Conservation (phyloP, 2,888 invertebrate species). For the Dicycla oo region DNA sequence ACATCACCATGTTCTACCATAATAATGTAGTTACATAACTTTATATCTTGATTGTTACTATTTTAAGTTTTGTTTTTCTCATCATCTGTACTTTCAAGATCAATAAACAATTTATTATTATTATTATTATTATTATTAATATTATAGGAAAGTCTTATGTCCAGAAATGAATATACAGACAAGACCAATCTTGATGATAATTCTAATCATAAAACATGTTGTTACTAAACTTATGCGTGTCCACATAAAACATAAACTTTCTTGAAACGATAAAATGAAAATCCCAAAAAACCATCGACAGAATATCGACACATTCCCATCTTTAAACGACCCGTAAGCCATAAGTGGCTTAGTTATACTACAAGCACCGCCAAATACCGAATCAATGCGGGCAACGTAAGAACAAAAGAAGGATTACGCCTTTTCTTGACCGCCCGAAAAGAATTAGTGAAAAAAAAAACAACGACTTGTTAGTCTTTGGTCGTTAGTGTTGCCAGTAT, state of each 20-base stretch:
- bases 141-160: background rate
- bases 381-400: constrained; percentile 82
- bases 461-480: constrained; percentile 64
- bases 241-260: background rate
- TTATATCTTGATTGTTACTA: too few relatives aligned
- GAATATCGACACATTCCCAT: constrained; percentile 63
- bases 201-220: background rate
- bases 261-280: background rate
- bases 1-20: too few relatives aligned
- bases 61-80: too few relatives aligned
- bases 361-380: constrained; percentile 84
- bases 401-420: constrained; percentile 86
- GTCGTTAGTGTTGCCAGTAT: constrained; percentile 66
- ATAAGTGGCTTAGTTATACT: constrained; percentile 89
- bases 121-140: too few relatives aligned
- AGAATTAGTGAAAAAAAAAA: constrained; percentile 77
- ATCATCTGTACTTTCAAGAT: too few relatives aligned
- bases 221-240: background rate
- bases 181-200: background rate
- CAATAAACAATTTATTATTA: too few relatives aligned
- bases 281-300: constrained; percentile 14
- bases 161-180: background rate
- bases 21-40: too few relatives aligned
- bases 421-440: constrained; percentile 72
- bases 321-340: constrained; percentile 74